Percentiles rank a stretch among this genome's conserved stretches.
Conservation (phyloP, 1,140 invertebrate species). For the Pseudobourletiella spinata region DNA sequence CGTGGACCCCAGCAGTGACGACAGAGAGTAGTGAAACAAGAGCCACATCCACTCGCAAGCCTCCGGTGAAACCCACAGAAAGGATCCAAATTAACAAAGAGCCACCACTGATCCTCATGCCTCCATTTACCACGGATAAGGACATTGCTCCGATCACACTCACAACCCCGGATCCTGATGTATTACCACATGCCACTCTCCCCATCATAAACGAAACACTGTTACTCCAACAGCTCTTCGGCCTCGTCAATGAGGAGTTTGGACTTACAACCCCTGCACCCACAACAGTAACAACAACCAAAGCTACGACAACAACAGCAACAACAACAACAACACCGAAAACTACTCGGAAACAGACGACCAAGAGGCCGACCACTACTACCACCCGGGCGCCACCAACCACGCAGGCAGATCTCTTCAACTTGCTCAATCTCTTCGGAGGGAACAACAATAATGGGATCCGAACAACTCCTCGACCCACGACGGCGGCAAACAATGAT, state of each 20-base stretch:
- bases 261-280: neutral
- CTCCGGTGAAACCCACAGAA: neutral
- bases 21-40: slow-evolving; percentile 1
- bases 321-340: slow-evolving; percentile 14
- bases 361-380: slow-evolving; percentile 1
- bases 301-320: neutral
- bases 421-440: slow-evolving; percentile 1
- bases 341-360: slow-evolving; percentile 5
- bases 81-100: neutral
- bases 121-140: slow-evolving; percentile 2
- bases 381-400: neutral
- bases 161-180: neutral
- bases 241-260: neutral
- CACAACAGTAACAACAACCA: slow-evolving; percentile 3
- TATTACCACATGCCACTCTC: neutral
- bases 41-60: neutral
- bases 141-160: neutral
- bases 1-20: neutral
- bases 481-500: neutral
- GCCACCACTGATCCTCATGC: neutral
- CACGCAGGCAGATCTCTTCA: slow-evolving; percentile 3
- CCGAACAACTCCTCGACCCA: neutral
- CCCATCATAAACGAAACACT: neutral
- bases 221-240: slow-evolving; percentile 5
- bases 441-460: neutral